Conservation (phyloP, 2,888 invertebrate species). For the Sialis lutaria region DNA sequence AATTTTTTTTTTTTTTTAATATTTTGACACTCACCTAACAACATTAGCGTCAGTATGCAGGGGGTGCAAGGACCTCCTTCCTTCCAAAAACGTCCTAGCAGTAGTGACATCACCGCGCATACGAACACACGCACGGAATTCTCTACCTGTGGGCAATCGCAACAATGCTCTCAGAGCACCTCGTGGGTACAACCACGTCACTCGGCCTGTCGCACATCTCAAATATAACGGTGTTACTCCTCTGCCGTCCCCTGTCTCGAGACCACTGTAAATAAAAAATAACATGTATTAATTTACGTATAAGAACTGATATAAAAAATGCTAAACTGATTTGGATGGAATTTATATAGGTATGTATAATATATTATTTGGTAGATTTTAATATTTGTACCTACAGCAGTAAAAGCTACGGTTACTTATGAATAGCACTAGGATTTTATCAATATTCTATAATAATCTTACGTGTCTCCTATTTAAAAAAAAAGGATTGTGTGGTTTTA, state of each 20-base stretch:
- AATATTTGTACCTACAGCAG: too few species aligned
- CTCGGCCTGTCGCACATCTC: slow-evolving; percentile 50
- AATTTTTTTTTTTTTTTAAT: not conserved
- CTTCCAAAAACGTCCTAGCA: slow-evolving; percentile 46
- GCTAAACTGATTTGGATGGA: too few species aligned
- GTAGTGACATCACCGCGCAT: slow-evolving; percentile 30
- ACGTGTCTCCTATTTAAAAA: too few species aligned
- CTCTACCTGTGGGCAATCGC: slow-evolving; percentile 28
- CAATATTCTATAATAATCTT: too few species aligned
- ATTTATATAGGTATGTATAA: too few species aligned
- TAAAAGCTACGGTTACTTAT: too few species aligned
- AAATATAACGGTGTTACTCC: slow-evolving; percentile 63
- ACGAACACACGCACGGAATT: slow-evolving; percentile 54
- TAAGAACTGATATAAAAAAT: not conserved
- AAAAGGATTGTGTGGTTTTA: too few species aligned
- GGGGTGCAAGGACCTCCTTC: slow-evolving; percentile 37
- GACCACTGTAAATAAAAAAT: slow-evolving; percentile 34
- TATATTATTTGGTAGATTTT: too few species aligned
- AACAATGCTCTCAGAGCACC: slow-evolving; percentile 54
- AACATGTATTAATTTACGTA: slow-evolving; percentile 13
- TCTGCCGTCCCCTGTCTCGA: slow-evolving; percentile 30
- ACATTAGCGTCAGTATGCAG: slow-evolving; percentile 37
- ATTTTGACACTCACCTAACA: slow-evolving; percentile 18
- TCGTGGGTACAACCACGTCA: slow-evolving; percentile 60
- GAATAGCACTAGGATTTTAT: too few species aligned